These are phyloP conservation scores for Galbula dea DNA, from an alignment of 2,113 vertebrate species.

Conservation along the genomic window DNA sequence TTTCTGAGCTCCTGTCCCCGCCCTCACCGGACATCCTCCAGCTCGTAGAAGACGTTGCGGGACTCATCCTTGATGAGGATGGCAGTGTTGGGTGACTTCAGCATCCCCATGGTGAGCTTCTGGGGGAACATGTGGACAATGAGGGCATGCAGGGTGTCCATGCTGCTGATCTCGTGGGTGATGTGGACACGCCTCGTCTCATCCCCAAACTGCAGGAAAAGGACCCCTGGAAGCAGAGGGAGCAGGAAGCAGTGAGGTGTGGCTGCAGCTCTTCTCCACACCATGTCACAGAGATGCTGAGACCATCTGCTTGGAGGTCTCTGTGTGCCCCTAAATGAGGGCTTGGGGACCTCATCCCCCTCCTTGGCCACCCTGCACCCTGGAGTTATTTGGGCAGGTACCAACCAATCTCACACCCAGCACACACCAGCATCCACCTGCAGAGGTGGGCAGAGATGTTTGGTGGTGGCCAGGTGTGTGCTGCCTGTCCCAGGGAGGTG, in stretches of 20 bases:
- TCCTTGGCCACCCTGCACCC: background rate
- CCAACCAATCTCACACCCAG: fast-evolving
- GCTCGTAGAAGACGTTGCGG: slow-evolving; percentile 96
- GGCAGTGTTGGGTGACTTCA: slow-evolving; percentile 96
- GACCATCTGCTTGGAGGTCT: background rate
- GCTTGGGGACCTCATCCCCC: too few species aligned
- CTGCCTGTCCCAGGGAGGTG: background rate
- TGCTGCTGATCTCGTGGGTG: slow-evolving; percentile 96
- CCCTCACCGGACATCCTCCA: slow-evolving; percentile 89
- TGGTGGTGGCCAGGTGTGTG: fast-evolving
- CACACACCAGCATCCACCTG: fast-evolving
- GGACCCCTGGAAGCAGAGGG: slow-evolving; percentile 79
- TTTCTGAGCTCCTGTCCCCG: fast-evolving
- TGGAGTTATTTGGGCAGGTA: background rate
- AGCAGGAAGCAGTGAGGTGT: background rate
- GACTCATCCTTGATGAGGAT: slow-evolving; percentile 98
- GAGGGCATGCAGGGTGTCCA: slow-evolving; percentile 97
- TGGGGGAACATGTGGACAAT: slow-evolving; percentile 99
- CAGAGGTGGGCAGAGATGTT: background rate
- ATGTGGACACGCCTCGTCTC: slow-evolving; percentile 97
- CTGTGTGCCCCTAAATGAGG: fast-evolving
- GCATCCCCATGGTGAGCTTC: slow-evolving; percentile 97
- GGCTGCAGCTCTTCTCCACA: too few species aligned
- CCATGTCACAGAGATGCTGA: too few species aligned
- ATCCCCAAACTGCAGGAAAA: slow-evolving; percentile 97